A percentile compares a stretch with the other conserved stretches of the same genome.
Evolutionary conservation across 2,888 invertebrate genomes (phyloP).

Genomic region (Meghimatium bilineatum): DNA sequence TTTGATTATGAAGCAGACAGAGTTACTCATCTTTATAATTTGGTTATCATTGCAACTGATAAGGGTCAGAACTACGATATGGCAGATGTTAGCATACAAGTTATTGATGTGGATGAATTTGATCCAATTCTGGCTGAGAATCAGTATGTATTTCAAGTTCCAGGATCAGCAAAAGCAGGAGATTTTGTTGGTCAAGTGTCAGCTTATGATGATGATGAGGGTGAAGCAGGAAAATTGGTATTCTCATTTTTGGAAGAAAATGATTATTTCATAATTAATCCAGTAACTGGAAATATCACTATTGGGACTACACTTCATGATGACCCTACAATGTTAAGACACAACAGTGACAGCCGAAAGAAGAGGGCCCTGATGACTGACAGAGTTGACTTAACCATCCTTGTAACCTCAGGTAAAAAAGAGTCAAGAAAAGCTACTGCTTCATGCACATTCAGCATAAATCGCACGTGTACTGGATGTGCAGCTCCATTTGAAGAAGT

Average conservation of each 20-base stretch:
- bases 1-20: conserved; percentile 93
- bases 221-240: conserved; percentile 92
- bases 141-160: conserved; percentile 86
- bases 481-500: conserved; percentile 29
- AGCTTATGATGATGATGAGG: conserved; percentile 94
- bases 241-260: conserved; percentile 91
- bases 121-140: conserved; percentile 89
- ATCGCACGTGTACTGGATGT: conserved; percentile 71
- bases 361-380: conserved; percentile 74
- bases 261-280: conserved; percentile 88
- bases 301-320: conserved; percentile 82
- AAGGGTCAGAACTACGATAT: conserved; percentile 86
- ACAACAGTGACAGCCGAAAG: conserved; percentile 45
- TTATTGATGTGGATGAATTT: conserved; percentile 89
- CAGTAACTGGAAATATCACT: conserved; percentile 91
- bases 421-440: conserved; percentile 91
- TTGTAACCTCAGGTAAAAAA: conserved; percentile 85
- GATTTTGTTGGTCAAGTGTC: conserved; percentile 91
- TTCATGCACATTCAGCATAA: conserved; percentile 79
- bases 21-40: conserved; percentile 83
- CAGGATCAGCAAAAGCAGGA: conserved; percentile 84
- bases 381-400: conserved; percentile 79
- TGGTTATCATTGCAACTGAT: conserved; percentile 90
- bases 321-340: conserved; percentile 48
- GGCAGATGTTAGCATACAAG: conserved; percentile 89